A percentile compares a stretch with the other conserved stretches of the same genome.
Evolutionary conservation across 2,888 invertebrate species (phyloP).

Genomic region (Orchesella flavescens): DNA sequence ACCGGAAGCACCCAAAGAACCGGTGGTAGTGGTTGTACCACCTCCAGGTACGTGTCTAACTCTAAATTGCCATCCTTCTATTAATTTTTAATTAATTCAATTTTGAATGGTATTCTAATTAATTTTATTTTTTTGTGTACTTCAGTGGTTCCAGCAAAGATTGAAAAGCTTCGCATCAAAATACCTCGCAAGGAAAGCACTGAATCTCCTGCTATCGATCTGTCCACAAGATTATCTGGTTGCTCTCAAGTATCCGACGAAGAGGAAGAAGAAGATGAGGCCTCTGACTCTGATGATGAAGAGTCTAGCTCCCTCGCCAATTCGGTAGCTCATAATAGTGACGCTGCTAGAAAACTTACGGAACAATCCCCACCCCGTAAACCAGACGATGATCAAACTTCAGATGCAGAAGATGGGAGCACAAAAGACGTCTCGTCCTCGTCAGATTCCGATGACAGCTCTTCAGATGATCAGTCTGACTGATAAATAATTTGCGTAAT

Average conservation of each 20-base stretch:
- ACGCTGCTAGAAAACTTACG: background rate
- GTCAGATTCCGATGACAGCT: slow-evolving; percentile 60
- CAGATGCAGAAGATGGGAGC: slow-evolving; percentile 52
- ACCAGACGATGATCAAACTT: slow-evolving; percentile 46
- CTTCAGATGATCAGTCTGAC: slow-evolving; percentile 60
- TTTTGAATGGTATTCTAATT: background rate
- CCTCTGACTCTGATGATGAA: slow-evolving; percentile 32
- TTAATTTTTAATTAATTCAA: too few relatives aligned
- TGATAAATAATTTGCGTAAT: slow-evolving; percentile 28
- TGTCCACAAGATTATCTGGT: slow-evolving; percentile 56
- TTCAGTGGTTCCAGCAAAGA: slow-evolving; percentile 39
- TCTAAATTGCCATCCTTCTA: too few relatives aligned
- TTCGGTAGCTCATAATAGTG: slow-evolving; percentile 28
- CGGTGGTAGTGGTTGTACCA: too few relatives aligned
- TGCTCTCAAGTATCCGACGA: slow-evolving; percentile 57
- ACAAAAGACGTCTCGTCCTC: slow-evolving; percentile 58
- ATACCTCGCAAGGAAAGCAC: slow-evolving; percentile 51
- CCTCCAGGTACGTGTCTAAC: slow-evolving; percentile 50
- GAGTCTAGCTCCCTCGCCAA: slow-evolving; percentile 36
- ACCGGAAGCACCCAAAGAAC: slow-evolving; percentile 13
- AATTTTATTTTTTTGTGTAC: background rate
- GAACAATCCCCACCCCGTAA: background rate
- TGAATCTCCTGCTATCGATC: slow-evolving; percentile 63
- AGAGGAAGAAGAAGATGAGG: slow-evolving; percentile 52
- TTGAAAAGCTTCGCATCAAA: slow-evolving; percentile 60